A percentile compares a stretch with the other conserved stretches of the same genome.
Evolutionary conservation across 2,888 invertebrate species (phyloP).

Genomic region (Nemapogon koenigi): DNA sequence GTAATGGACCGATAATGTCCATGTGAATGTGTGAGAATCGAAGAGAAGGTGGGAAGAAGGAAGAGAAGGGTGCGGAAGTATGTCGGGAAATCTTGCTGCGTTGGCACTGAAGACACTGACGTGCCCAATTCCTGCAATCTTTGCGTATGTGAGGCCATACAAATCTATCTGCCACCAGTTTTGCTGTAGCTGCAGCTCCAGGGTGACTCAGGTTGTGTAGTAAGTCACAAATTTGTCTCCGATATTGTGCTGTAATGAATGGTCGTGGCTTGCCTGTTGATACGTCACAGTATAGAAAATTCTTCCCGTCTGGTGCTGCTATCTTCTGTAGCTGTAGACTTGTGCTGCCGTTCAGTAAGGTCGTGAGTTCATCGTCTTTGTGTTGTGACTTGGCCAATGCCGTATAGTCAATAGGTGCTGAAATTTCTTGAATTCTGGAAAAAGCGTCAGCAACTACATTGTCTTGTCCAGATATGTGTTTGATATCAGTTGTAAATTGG

Average conservation of each 20-base stretch:
- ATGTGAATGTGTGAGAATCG: conserved; percentile 36
- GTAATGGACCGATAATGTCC: conserved; percentile 38
- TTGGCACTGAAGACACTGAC: conserved; percentile 24
- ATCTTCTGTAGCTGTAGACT: conserved; percentile 12
- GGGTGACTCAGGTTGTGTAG: conserved; percentile 17
- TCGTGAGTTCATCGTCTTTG: conserved; percentile 14
- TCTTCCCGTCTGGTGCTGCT: conserved; percentile 9
- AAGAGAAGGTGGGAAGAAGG: conserved; percentile 17
- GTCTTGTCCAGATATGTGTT: conserved; percentile 16
- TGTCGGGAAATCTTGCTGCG: conserved; percentile 25
- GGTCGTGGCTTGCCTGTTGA: too few relatives aligned
- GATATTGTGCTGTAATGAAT: conserved; percentile 11
- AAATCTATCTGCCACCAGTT: conserved; percentile 15
- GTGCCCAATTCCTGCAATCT: conserved; percentile 20
- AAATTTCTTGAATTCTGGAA: conserved; percentile 18
- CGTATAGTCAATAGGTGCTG: conserved; percentile 9
- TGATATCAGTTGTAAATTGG: conserved; percentile 19
- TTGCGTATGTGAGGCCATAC: conserved; percentile 18
- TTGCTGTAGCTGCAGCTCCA: conserved; percentile 13
- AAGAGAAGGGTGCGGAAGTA: conserved; percentile 13
- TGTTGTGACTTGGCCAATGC: conserved; percentile 13
- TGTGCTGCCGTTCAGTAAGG: conserved; percentile 6
- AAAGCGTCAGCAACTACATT: conserved; percentile 21
- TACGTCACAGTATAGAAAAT: too few relatives aligned
- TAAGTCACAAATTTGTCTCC: conserved; percentile 11